These are phyloP conservation scores for Cheirogaleus medius DNA, from an alignment of 2,113 vertebrate genomes.

Conservation along the genomic window DNA sequence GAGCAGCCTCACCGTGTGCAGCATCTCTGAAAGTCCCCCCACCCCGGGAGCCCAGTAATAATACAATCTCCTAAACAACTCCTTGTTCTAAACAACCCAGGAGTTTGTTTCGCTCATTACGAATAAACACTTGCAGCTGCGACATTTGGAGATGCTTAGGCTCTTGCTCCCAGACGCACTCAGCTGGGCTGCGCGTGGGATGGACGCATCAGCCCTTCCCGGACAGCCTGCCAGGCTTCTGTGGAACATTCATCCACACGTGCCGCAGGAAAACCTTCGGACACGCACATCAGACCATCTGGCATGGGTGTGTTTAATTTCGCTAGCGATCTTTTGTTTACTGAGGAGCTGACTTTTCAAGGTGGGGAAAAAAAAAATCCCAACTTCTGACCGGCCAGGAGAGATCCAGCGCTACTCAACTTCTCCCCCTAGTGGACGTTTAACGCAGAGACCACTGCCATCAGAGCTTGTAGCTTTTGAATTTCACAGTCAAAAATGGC, in stretches of 20 bases:
- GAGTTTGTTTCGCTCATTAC: background rate
- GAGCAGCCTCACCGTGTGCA: background rate
- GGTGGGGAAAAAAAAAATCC: rapidly evolving
- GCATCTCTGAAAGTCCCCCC: background rate
- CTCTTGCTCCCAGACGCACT: background rate
- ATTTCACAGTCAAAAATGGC: background rate
- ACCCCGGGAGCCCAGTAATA: background rate
- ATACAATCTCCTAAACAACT: background rate
- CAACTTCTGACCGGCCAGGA: rapidly evolving
- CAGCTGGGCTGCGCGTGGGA: rapidly evolving
- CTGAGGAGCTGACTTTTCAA: background rate
- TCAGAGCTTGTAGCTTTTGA: rapidly evolving
- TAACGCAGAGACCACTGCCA: rapidly evolving
- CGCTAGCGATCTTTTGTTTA: background rate
- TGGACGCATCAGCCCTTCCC: rapidly evolving
- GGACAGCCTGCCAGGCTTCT: background rate
- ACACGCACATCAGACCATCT: background rate
- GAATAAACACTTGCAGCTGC: background rate
- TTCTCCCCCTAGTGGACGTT: slow-evolving; percentile 64
- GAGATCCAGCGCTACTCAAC: background rate
- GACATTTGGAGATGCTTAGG: rapidly evolving
- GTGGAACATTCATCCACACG: background rate
- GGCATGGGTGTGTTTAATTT: background rate
- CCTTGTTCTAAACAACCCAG: background rate
- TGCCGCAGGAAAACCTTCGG: background rate